A percentile compares a stretch with the other conserved stretches of the same genome.
These are phyloP conservation scores for Theocolax elegans DNA, from an alignment of 1,140 invertebrate species.

Conservation along the genomic window DNA sequence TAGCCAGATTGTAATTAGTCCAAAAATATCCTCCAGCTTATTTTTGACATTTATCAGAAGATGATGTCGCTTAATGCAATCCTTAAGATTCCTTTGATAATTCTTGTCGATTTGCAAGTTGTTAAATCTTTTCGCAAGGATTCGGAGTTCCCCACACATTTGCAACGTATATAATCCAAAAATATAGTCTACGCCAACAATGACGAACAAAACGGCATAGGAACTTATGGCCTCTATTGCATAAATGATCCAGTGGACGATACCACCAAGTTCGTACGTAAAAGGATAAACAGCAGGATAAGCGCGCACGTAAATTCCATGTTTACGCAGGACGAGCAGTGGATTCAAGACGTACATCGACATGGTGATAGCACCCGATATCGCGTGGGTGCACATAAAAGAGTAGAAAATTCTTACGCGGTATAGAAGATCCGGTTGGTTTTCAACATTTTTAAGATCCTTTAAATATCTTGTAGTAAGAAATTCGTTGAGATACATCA, in stretches of 20 bases:
- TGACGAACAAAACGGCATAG: slow-evolving; percentile 24
- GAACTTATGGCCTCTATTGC: background rate
- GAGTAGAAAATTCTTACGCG: background rate
- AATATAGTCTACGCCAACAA: slow-evolving; percentile 47
- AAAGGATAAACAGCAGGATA: background rate
- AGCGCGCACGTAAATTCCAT: background rate
- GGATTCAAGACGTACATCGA: background rate
- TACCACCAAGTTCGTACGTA: background rate
- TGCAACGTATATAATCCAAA: slow-evolving; percentile 50
- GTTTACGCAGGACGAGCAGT: background rate
- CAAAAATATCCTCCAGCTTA: slow-evolving; percentile 45
- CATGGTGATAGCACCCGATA: background rate
- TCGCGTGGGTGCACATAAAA: background rate
- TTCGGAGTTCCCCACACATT: slow-evolving; percentile 40
- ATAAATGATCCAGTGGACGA: background rate
- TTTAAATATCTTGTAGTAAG: background rate
- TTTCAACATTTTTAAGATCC: background rate
- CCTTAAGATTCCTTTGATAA: slow-evolving; percentile 14
- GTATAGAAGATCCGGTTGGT: background rate
- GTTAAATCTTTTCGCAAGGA: slow-evolving; percentile 37
- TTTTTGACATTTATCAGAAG: slow-evolving; percentile 34
- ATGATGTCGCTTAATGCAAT: slow-evolving; percentile 39
- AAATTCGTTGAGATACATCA: background rate
- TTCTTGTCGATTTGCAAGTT: slow-evolving; percentile 23
- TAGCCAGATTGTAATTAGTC: slow-evolving; percentile 43